A percentile compares a stretch with the other conserved stretches of the same genome.
Evolutionary conservation across 2,888 invertebrate species (phyloP).

Genomic region (Molorchus minor): DNA sequence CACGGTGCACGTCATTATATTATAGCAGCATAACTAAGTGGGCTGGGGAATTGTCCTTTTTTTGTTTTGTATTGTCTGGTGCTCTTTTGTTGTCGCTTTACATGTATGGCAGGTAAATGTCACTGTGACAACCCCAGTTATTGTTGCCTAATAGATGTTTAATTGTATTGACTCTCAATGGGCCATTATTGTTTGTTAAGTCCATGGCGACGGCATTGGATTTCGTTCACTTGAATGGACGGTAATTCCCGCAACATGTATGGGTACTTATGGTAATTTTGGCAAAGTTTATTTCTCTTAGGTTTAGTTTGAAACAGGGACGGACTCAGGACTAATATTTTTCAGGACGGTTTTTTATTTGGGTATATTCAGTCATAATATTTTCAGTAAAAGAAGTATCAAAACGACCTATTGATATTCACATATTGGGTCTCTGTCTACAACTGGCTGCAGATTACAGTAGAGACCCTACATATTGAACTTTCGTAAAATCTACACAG

Average conservation of each 20-base stretch:
- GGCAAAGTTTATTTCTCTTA: background rate
- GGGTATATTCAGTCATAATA: no score
- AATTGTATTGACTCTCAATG: slow-evolving; percentile 17
- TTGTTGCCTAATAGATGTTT: slow-evolving; percentile 20
- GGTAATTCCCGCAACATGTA: background rate
- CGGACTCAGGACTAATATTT: no score
- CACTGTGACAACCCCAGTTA: slow-evolving; percentile 22
- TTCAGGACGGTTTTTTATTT: no score
- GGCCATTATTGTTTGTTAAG: slow-evolving; percentile 5
- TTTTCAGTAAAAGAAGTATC: no score
- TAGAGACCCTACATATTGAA: no score
- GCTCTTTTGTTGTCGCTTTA: slow-evolving; percentile 15
- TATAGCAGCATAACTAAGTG: slow-evolving; percentile 44
- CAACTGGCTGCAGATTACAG: no score
- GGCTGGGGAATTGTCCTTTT: slow-evolving; percentile 40
- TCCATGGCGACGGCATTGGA: slow-evolving; percentile 1
- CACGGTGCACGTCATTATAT: slow-evolving; percentile 42
- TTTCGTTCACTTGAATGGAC: background rate
- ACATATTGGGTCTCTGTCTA: no score
- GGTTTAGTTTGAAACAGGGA: no score
- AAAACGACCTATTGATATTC: no score
- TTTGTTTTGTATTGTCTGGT: slow-evolving; percentile 30
- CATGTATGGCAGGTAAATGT: slow-evolving; percentile 13
- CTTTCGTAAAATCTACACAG: no score
- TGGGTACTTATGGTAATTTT: background rate